Conservation (phyloP, 2,888 invertebrate genomes). For the Microctonus brassicae region DNA sequence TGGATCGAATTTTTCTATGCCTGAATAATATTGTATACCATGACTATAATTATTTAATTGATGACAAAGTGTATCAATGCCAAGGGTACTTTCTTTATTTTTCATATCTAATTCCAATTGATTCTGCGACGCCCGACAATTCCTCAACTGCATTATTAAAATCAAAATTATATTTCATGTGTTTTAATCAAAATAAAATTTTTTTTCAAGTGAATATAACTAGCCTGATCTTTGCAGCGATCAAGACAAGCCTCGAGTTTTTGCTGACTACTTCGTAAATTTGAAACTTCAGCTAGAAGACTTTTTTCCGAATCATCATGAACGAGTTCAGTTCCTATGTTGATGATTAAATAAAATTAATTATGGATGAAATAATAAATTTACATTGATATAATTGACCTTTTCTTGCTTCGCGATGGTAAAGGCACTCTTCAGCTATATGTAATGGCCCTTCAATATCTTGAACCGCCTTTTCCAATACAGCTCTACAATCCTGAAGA, state of each 20-base stretch:
- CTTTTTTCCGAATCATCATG: slow-evolving; percentile 92
- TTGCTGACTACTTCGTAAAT: slow-evolving; percentile 83
- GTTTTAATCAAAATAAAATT: not conserved
- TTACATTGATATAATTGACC: slow-evolving; percentile 67
- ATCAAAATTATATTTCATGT: slow-evolving; percentile 12
- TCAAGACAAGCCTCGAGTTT: slow-evolving; percentile 82
- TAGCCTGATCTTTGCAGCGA: slow-evolving; percentile 75
- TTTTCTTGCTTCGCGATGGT: slow-evolving; percentile 90
- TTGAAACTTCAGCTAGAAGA: slow-evolving; percentile 86
- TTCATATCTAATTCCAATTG: slow-evolving; percentile 90
- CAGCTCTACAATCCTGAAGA: slow-evolving; percentile 78
- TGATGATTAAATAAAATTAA: not conserved
- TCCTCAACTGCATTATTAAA: slow-evolving; percentile 73
- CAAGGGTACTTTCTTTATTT: slow-evolving; percentile 89
- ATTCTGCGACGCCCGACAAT: slow-evolving; percentile 85
- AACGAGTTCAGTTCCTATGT: slow-evolving; percentile 85
- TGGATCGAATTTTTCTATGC: slow-evolving; percentile 89
- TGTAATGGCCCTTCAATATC: slow-evolving; percentile 93
- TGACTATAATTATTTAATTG: slow-evolving; percentile 84
- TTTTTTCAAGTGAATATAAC: slow-evolving; percentile 37
- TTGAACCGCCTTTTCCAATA: slow-evolving; percentile 79
- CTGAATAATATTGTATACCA: slow-evolving; percentile 88
- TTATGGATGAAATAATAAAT: slow-evolving; percentile 6
- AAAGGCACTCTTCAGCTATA: slow-evolving; percentile 93
- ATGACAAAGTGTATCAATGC: slow-evolving; percentile 88